Conservation (phyloP, 2,888 invertebrate species). For the Epiblema foenella region DNA sequence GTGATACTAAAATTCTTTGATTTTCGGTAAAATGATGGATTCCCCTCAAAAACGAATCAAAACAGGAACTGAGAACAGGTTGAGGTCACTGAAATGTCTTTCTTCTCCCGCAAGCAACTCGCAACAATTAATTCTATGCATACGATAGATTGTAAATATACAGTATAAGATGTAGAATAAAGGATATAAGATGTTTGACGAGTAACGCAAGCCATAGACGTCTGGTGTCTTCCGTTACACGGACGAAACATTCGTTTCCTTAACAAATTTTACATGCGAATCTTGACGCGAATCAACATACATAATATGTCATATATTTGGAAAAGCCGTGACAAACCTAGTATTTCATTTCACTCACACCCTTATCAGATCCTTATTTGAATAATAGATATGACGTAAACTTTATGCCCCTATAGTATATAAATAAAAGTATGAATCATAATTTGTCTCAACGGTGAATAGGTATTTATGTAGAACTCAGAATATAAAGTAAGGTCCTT, state of each 20-base stretch:
- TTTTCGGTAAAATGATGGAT: too few relatives aligned
- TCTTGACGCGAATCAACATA: too few relatives aligned
- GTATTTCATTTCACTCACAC: constrained; percentile 21
- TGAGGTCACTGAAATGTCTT: neutral
- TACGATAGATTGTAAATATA: too few relatives aligned
- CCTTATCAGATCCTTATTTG: constrained; percentile 31
- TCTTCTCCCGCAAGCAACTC: too few relatives aligned
- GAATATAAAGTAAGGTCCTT: too few relatives aligned
- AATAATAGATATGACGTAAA: constrained; percentile 27
- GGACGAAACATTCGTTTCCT: constrained; percentile 7
- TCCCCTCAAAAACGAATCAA: too few relatives aligned
- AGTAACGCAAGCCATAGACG: neutral
- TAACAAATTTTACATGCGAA: neutral
- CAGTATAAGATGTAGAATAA: too few relatives aligned
- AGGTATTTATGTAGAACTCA: neutral
- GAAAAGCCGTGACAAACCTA: constrained; percentile 13
- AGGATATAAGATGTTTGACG: neutral
- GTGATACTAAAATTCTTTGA: too few relatives aligned
- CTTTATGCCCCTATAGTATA: constrained; percentile 3
- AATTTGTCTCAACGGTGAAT: neutral
- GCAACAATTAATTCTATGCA: too few relatives aligned
- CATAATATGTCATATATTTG: constrained; percentile 1
- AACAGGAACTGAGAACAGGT: neutral
- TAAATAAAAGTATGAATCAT: neutral
- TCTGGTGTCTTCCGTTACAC: neutral